Percentiles rank a stretch among this genome's conserved stretches.
phyloP scores from a whole-genome alignment of 2,888 invertebrate species.

The Drosophila rubida region DNA sequence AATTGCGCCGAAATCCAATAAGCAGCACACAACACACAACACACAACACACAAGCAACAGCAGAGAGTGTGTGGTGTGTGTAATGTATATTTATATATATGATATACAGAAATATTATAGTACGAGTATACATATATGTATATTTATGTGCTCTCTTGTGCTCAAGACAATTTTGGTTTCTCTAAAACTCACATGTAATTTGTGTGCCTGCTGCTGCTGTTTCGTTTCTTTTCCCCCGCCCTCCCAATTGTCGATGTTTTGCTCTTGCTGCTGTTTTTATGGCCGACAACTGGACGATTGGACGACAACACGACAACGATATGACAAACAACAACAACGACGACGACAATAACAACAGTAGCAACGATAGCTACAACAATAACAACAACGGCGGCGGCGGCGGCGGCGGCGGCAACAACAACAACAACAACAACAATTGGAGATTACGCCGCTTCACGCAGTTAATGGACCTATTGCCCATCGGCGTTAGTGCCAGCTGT shows the following conservation, averaged over 20 bases:
- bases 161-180: slow-evolving; percentile 30
- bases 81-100: slow-evolving; percentile 4
- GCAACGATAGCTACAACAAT: slow-evolving; percentile 15
- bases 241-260: not conserved
- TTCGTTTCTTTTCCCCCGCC: slow-evolving; percentile 3
- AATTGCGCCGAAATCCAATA: slow-evolving; percentile 26
- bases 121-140: slow-evolving; percentile 1
- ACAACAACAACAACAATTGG: slow-evolving; percentile 33
- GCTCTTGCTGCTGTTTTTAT: slow-evolving; percentile 47
- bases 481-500: slow-evolving; percentile 42
- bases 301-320: slow-evolving; percentile 24
- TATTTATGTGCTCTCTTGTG: not conserved
- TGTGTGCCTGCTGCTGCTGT: slow-evolving; percentile 35
- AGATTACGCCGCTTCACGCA: slow-evolving; percentile 59
- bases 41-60: too few relatives aligned
- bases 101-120: not conserved
- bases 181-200: slow-evolving; percentile 33
- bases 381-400: slow-evolving; percentile 16
- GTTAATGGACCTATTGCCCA: slow-evolving; percentile 67
- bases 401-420: slow-evolving; percentile 13
- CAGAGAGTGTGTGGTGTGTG: not conserved
- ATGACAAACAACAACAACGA: slow-evolving; percentile 16
- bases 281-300: slow-evolving; percentile 25
- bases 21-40: too few relatives aligned
- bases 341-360: slow-evolving; percentile 15